Evolutionary conservation across 2,113 vertebrate genomes (phyloP), one percentile per base, ranked within the genome.

Genomic region (Spizaetus ornatus): DNA sequence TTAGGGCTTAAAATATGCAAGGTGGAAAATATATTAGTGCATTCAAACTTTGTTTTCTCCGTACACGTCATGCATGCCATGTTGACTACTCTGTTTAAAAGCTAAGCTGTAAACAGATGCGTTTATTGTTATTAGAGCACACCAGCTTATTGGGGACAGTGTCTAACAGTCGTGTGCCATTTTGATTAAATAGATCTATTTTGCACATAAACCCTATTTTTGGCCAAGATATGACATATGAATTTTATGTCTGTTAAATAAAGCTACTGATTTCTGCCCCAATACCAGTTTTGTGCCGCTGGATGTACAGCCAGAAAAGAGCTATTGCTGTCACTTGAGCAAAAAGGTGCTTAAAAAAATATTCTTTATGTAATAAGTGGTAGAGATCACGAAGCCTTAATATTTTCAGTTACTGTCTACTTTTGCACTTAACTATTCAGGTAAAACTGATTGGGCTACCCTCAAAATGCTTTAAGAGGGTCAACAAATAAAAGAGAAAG

Each of bases 1-100:
- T 7, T n/a, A 18, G 12, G 11, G 4, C 32, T 70, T 87, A 74
- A 95, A 83, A 69, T 69, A 34, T 23, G 22, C 14, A 27, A 53
- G 7, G 22, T 71, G 62, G 40, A 42, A 84, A 80, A 58, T 25
- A 48, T 4, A 36, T 25, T 25, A 19, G 4, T 42, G 20, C 16
- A 18, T 74, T 81, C 36, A 50, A 25, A 23, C 48, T 61, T 72
- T 70, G 36, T 59, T n/a, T 66, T 50, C 48, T 78, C 25, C 22
- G 5, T 22, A 13, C 7, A 4, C 3, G 3, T 50, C 10, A 7
- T 29, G 29, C 11, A 8, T 42, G 25, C 38, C 5, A 3, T 70
- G 13, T 23, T 53, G 45, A 43, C 32, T 66, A 7, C 18, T 67
- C 52, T 61, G 52, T 34, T 67, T 56, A 32, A 55, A 55, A 89